Evolutionary conservation across 2,113 vertebrate species (phyloP), one percentile per base, ranked within the genome.

Genomic region (Stigmatopora argus): DNA sequence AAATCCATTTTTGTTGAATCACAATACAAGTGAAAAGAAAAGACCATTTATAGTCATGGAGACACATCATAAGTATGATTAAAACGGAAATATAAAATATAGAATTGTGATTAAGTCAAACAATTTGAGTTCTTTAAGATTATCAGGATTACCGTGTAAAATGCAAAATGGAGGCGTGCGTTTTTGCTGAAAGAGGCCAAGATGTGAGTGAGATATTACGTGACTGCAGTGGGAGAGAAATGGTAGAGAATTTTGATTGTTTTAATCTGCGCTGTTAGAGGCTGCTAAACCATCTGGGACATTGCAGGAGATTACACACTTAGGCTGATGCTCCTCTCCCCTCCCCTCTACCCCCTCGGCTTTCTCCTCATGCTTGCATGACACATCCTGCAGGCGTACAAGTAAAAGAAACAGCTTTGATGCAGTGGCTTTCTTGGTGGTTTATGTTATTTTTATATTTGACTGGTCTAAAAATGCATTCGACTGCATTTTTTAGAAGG

Each of bases 251-350:
- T 83, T 84, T 65, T 79, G 83, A 84, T 86, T 78, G 83, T 87
- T 87, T 89, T 89, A 86, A 89, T 89, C 84, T 82, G 78, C 62
- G 68, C 67, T 72, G 79, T 86, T 77, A 83, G 79, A 85, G 80
- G 65, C 84, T 72, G 65, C 75, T 72, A 70, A 86, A 77, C 89
- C 86, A 90, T 90, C 85, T 90, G 85, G 86, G 85, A 86, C 83
- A 80, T 84, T 86, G 83, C 82, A 85, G 88, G 89, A 86, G 85
- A 90, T 88, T 88, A 87, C 78, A 86, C 78, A 86, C 69, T 78
- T 65, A 83, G 47, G 68, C 63, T 78, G 81, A 79, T 78, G 75
- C 73, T 87, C 85, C 82, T 82, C 80, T 78, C 70, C 51, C 63
- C 78, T 73, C 46, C 75, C 75, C 77, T 5, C 35, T 35, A 19